These are phyloP conservation scores for Cinclus cinclus DNA, from an alignment of 2,113 vertebrate species.

Conservation along the genomic window DNA sequence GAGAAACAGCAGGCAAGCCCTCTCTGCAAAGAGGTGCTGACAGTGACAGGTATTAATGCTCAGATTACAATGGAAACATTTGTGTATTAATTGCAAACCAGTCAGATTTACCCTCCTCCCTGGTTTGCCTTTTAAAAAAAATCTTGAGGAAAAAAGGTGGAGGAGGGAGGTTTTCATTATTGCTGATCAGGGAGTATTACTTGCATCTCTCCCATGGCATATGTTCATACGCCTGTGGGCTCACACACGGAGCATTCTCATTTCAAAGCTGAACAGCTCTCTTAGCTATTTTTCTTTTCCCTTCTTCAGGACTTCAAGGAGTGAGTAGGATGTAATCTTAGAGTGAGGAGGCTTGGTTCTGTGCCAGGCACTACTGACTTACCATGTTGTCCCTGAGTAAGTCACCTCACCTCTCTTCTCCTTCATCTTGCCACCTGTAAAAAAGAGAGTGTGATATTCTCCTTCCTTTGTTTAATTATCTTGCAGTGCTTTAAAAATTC, in stretches of 20 bases:
- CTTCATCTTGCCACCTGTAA: constrained; percentile 36
- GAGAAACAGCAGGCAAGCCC: neutral
- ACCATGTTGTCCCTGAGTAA: constrained; percentile 16
- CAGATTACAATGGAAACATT: constrained; percentile 35
- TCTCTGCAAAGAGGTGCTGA: neutral
- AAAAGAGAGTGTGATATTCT: constrained; percentile 5
- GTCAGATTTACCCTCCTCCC: neutral
- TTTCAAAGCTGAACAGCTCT: constrained; percentile 52
- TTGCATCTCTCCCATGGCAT: constrained; percentile 43
- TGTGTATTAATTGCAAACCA: neutral
- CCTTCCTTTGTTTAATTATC: constrained; percentile 50
- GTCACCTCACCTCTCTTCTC: constrained; percentile 38
- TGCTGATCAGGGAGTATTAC: constrained; percentile 52
- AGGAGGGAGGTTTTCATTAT: constrained; percentile 29
- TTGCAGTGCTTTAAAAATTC: neutral
- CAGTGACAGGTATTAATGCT: neutral
- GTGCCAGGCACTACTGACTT: constrained; percentile 50
- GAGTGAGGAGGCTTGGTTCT: constrained; percentile 46
- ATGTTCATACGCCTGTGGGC: constrained; percentile 52
- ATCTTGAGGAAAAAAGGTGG: neutral
- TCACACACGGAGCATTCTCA: constrained; percentile 1
- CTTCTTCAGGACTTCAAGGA: constrained; percentile 52
- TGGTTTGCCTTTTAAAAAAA: neutral
- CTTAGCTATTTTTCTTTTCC: constrained; percentile 54
- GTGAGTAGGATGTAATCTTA: constrained; percentile 50